Evolutionary conservation across 2,113 vertebrate species (phyloP), one percentile per base, ranked within the genome.

Genomic region (Chaetodon trifascialis): DNA sequence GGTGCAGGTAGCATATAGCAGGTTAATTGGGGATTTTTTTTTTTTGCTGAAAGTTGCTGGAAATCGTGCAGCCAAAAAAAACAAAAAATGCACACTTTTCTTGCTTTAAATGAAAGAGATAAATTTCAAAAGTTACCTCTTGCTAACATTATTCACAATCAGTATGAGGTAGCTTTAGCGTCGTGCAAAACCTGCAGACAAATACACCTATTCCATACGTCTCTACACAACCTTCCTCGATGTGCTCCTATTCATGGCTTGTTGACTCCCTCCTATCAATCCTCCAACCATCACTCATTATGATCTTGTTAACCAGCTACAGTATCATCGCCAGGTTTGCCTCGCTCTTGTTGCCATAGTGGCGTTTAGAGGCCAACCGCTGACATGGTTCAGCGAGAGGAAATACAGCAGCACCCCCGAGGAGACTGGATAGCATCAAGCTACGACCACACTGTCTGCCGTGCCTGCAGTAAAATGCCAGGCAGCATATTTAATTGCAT

Each of bases 401-500:
- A 90, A 88, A 88, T 83, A 63, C 74, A 65, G 80, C 83, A 85
- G 88, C 83, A 65, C 73, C 72, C 85, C 84, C 63, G 69, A 79
- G 46, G 78, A 89, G 85, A 51, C 85, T 67, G 81, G 72, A 46
- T 59, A 49, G 34, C 73, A 81, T 82, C 23, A 36, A 59, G 79
- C 85, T 51, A 82, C 54, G 80, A 86, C 89, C 87, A 88, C 88
- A 90, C 82, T 34, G 88, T 87, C 89, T 90, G 84, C 85, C 63
- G 59, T 15, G 68, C 90, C 86, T 86, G 83, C 88, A 86, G 88
- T 89, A 90, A 93, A 91, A 88, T 85, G 70, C 78, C 51, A 91
- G 80, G 82, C 82, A 88, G 66, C 77, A 65, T 62, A 82, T 91
- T 92, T 91, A 92, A 93, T 91, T 89, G 82, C 90, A 88, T 73